Conservation (phyloP, 2,113 vertebrate genomes). For the Pseudolaguvia tuberculata region DNA sequence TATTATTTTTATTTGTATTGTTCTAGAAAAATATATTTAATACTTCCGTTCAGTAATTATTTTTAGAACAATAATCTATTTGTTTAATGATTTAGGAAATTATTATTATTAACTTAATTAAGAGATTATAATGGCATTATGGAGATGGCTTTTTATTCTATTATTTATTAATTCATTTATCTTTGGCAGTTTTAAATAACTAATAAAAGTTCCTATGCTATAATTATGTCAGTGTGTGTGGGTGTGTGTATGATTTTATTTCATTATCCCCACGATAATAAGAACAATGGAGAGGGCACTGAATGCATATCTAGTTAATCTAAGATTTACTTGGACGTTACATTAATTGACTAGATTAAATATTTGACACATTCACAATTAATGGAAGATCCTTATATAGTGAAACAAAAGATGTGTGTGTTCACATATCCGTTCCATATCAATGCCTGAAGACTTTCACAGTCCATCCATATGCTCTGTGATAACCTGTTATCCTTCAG, state of each 20-base stretch:
- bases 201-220: background rate
- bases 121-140: background rate
- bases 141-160: background rate
- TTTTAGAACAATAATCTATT: no score
- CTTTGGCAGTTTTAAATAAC: background rate
- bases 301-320: background rate
- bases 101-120: background rate
- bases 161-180: background rate
- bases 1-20: no score
- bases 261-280: background rate
- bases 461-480: conserved; percentile 53
- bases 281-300: background rate
- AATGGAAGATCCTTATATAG: background rate
- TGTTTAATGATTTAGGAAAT: no score
- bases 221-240: background rate
- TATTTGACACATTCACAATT: background rate
- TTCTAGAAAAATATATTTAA: no score
- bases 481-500: conserved; percentile 57
- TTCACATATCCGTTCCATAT: background rate
- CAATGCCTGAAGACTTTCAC: conserved; percentile 12
- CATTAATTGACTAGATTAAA: background rate
- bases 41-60: no score
- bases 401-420: background rate
- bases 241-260: background rate
- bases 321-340: background rate